A percentile compares a stretch with the other conserved stretches of the same genome.
These are phyloP conservation scores for Silvanus unidentatus DNA, from an alignment of 2,888 invertebrate species.

Conservation along the genomic window DNA sequence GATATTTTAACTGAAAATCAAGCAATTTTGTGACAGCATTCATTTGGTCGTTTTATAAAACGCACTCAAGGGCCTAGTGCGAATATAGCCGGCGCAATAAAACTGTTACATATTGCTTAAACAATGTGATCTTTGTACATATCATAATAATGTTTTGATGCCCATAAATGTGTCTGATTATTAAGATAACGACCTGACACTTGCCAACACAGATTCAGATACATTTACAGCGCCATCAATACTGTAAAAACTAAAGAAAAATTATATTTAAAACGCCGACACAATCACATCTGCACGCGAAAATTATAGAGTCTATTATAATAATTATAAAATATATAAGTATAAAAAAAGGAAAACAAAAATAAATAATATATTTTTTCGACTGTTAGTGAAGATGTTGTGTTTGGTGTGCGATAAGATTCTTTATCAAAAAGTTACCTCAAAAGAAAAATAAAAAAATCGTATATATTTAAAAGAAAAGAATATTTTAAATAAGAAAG, in stretches of 20 bases:
- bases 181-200: conserved; percentile 46
- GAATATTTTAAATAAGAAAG: conserved; percentile 37
- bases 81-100: conserved; percentile 6
- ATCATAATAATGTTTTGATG: conserved; percentile 24
- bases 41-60: not conserved
- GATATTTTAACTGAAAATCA: not conserved
- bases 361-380: conserved; percentile 43
- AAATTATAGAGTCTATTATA: conserved; percentile 29
- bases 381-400: conserved; percentile 40
- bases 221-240: conserved; percentile 7
- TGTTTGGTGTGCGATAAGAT: conserved; percentile 38
- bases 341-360: conserved; percentile 20
- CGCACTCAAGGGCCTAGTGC: conserved; percentile 35
- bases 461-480: conserved; percentile 6
- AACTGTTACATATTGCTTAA: conserved; percentile 1
- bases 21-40: not conserved
- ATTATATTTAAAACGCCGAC: conserved; percentile 22
- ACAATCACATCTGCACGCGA: conserved; percentile 38
- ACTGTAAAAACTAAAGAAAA: conserved; percentile 2
- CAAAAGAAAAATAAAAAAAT: conserved; percentile 14
- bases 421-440: conserved; percentile 29
- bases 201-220: conserved; percentile 26
- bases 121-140: conserved; percentile 42
- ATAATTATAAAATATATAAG: conserved; percentile 20
- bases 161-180: conserved; percentile 26